Evolutionary conservation across 2,888 invertebrate genomes (phyloP).

Genomic region (Meghimatium bilineatum): DNA sequence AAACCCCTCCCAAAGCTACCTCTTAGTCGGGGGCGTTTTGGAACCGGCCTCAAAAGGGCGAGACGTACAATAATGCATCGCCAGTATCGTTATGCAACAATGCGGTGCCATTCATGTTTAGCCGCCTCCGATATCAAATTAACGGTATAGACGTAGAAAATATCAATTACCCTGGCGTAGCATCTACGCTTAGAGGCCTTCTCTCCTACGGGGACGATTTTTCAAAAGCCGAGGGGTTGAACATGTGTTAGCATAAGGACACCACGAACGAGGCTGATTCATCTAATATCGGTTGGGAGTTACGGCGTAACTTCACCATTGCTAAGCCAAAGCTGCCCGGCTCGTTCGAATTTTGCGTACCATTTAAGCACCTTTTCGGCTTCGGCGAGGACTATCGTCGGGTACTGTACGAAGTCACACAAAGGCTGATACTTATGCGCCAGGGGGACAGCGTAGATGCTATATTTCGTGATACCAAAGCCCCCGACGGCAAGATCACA

Average conservation of each 20-base stretch:
- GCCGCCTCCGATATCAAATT: no score
- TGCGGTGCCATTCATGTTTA: no score
- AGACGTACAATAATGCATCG: no score
- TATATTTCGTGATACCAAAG: not conserved
- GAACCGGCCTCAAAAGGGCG: not conserved
- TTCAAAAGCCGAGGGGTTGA: no score
- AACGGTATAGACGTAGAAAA: not conserved
- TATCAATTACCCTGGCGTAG: not conserved
- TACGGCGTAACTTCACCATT: not conserved
- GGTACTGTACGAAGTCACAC: not conserved
- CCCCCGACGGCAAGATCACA: not conserved
- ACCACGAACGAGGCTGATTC: not conserved
- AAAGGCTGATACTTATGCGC: not conserved
- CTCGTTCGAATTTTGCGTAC: not conserved
- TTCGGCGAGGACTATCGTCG: no score
- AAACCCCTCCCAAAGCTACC: no score
- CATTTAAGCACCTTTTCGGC: not conserved
- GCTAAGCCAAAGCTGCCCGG: not conserved
- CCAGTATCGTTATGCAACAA: no score
- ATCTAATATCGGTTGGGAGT: not conserved
- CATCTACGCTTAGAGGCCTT: not conserved
- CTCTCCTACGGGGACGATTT: not conserved
- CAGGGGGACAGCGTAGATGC: not conserved
- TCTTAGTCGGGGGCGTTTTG: no score
- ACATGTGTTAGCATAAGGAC: no score